Base-by-base conservation (phyloP, 2,113 vertebrate species). In the Dasyornis broadbenti region DNA sequence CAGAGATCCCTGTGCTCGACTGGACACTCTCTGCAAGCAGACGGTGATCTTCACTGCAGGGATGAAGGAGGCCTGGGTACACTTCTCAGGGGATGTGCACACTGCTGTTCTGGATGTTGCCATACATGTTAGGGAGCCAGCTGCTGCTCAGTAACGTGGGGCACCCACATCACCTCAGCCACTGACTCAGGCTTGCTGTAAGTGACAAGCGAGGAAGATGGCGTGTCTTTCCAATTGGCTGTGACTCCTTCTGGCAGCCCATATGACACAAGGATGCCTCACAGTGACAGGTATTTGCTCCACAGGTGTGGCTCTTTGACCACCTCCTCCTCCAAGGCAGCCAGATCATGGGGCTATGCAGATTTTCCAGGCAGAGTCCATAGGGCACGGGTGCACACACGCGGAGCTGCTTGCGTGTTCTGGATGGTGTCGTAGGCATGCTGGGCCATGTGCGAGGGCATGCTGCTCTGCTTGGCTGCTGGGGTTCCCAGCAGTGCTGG, bases 231-330 rank as follows among this genome's bases (percentile, higher is more conserved):
- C 81, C 68, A 77, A n/a, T 7, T 68, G 82, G 28, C 33, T 71
- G 71, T 90, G 88, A 81, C 90, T 89, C 40, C 12, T 78, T 50
- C 72, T 64, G 71, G 50, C 53, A 83, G 68, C 64, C 73, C 73
- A 28, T 59, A 30, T 0, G 2, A 57, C 35, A 81, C 68, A 60
- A 20, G 27, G 81, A 88, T 82, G 52, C 42, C 64, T 94, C 57
- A 77, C 40, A 9, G 17, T 4, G 18, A 69, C 71, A 90, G 63
- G 44, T 66, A 56, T 69, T 80, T 92, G 77, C 82, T 87, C 54
- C 40, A 6, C 53, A 93, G 95, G 88, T 68, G 88, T 95, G 96
- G 92, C 80, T 82, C 47, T 53, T 70, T 60, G 50, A 87, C 31
- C 1, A 10, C 20, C 65, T 37, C 30, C 47, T 94, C 42, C 76